These are phyloP conservation scores for Diogma glabrata DNA, from an alignment of 2,888 invertebrate species.

Conservation along the genomic window DNA sequence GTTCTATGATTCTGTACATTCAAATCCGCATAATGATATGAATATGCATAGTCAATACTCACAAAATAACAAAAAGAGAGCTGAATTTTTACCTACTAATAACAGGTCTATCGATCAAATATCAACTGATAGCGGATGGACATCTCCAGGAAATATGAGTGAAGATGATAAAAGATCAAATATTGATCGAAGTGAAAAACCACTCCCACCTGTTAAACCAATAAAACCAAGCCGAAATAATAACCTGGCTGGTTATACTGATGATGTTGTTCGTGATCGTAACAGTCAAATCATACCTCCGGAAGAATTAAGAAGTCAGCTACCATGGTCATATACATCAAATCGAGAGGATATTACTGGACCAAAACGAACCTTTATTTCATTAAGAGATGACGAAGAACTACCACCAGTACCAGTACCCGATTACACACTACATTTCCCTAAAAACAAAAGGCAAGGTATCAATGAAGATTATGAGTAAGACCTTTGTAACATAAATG, in stretches of 20 bases:
- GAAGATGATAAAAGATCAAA: no score
- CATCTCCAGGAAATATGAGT: neutral
- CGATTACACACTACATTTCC: constrained; percentile 43
- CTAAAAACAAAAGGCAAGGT: constrained; percentile 28
- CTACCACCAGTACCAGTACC: constrained; percentile 49
- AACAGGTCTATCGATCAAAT: no score
- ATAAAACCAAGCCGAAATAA: neutral
- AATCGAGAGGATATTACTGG: constrained; percentile 28
- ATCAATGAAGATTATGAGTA: constrained; percentile 14
- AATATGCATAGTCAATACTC: no score
- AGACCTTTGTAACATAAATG: neutral
- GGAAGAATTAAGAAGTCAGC: constrained; percentile 44
- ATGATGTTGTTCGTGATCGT: no score
- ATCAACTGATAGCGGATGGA: neutral
- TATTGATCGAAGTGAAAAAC: neutral
- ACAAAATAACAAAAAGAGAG: no score
- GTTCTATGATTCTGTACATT: no score
- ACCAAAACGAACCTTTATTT: constrained; percentile 32
- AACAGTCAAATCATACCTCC: constrained; percentile 12
- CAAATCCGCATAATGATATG: no score
- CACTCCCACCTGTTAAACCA: neutral
- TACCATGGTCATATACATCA: constrained; percentile 49
- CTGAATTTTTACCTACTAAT: no score
- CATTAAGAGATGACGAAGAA: constrained; percentile 39
- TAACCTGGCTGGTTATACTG: no score